Percentiles rank a stretch among this genome's conserved stretches.
Evolutionary conservation across 2,113 vertebrate species (phyloP).

Genomic region (Grammomys surdaster): DNA sequence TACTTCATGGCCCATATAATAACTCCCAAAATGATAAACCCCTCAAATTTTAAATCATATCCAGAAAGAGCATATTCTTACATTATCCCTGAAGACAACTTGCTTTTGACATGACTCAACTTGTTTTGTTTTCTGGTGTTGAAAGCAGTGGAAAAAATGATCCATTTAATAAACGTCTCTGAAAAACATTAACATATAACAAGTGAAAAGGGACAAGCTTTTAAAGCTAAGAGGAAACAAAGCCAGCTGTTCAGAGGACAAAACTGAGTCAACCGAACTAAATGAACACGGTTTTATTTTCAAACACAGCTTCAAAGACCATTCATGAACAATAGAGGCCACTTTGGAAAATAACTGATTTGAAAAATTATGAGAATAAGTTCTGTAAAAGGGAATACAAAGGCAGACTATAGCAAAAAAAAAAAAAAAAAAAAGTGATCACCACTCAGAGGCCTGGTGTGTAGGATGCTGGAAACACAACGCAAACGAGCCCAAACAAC

Average conservation of each 20-base stretch:
- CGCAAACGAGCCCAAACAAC: not conserved
- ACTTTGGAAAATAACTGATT: conserved; percentile 62
- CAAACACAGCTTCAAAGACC: conserved; percentile 53
- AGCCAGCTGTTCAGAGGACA: conserved; percentile 57
- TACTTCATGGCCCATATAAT: conserved; percentile 36
- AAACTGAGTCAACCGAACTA: conserved; percentile 40
- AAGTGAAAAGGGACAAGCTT: conserved; percentile 76
- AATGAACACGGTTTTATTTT: conserved; percentile 67
- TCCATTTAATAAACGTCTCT: conserved; percentile 79
- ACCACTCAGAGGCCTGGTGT: not conserved
- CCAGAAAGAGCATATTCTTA: conserved; percentile 64
- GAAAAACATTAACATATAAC: conserved; percentile 77
- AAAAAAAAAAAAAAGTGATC: not conserved
- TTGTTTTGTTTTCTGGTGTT: conserved; percentile 80
- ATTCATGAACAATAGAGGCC: conserved; percentile 54
- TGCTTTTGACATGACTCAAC: conserved; percentile 77
- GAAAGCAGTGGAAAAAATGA: conserved; percentile 80
- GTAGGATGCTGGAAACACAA: not conserved
- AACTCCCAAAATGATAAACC: conserved; percentile 59
- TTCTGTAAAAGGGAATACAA: not conserved
- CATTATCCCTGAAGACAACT: conserved; percentile 61
- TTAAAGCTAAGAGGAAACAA: conserved; percentile 72
- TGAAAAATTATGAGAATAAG: conserved; percentile 53
- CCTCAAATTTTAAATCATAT: conserved; percentile 67
- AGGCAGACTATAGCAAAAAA: not conserved